phyloP scores from a whole-genome alignment of 2,113 vertebrate species.

The Cebus imitator region DNA sequence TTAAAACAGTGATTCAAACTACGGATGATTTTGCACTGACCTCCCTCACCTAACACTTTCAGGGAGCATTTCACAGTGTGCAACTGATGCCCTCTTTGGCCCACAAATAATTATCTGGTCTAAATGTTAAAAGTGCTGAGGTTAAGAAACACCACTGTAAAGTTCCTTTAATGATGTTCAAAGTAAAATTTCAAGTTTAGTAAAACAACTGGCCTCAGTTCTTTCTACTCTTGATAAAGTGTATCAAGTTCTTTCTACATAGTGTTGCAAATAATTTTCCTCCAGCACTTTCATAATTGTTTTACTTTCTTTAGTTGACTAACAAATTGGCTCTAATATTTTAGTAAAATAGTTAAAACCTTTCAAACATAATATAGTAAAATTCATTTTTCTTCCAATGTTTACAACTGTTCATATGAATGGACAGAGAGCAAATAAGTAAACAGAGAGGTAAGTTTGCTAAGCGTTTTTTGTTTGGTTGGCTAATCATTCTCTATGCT shows the following conservation, averaged over 20 bases:
- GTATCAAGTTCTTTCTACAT: not conserved
- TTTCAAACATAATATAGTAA: not conserved
- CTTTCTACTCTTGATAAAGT: not conserved
- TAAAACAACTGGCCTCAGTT: not conserved
- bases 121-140: not conserved
- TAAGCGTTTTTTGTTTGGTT: not conserved
- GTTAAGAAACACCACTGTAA: not conserved
- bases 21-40: fast-evolving
- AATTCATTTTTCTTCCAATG: not conserved
- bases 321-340: not conserved
- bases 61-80: not conserved
- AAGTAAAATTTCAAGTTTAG: not conserved
- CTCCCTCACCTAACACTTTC: not conserved
- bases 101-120: not conserved
- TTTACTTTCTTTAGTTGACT: not conserved
- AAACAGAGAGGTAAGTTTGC: not conserved
- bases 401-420: not conserved
- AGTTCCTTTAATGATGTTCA: not conserved
- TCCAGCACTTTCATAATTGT: not conserved
- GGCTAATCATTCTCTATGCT: not conserved
- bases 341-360: not conserved
- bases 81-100: fast-evolving
- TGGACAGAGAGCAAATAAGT: not conserved
- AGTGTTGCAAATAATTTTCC: not conserved
- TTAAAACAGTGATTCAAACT: not conserved